Base-by-base conservation (phyloP, 2,888 invertebrate species). In the Drosophila fungiperda region DNA sequence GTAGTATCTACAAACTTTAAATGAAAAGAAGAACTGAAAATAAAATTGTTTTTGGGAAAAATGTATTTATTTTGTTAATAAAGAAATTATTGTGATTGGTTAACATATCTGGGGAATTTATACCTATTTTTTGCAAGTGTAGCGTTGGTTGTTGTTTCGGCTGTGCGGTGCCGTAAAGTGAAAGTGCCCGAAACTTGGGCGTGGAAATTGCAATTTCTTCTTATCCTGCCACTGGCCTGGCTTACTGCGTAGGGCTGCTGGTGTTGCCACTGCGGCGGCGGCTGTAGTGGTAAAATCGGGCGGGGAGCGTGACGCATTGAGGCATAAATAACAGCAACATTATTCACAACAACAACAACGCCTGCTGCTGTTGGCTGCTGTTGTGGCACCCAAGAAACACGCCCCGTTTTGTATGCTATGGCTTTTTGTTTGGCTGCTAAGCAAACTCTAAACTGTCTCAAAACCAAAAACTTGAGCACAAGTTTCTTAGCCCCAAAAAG, bases 241-340 rank as follows among this genome's bases (percentile, higher is more conserved):
- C 50, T 35, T 68, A 61, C 40, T 55, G 63, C 63, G 59, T 35
- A 42, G 61, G 58, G 42, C 49, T 45, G 61, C 15, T 35, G 15
- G 35, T 35, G n/a, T 23, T 35, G 33, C 29, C 20, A 20, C 23
- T 35, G 50, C 29, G 26, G 49, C 17, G 26, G 45, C 23, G 1
- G 3, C 3, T 23, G 45, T 15, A 23, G 45, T 45, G 45, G 23
- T 15, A 23, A 23, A 26, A 45, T 26, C 23, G 54, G 64, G 35
- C 58, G 53, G 40, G 50, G 58, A 73, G 87, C 79, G 80, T 79
- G 82, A 76, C 84, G 85, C 87, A 88, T 82, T 87, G 80, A 88
- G 87, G 89, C 87, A 88, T 88, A 86, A 88, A 84, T 88, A 87
- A 87, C 87, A 82, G 85, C 82, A 87, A 73, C 85, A 85, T 87